These are phyloP conservation scores for Bambusicola thoracicus DNA, from an alignment of 2,113 vertebrate genomes.

Conservation along the genomic window DNA sequence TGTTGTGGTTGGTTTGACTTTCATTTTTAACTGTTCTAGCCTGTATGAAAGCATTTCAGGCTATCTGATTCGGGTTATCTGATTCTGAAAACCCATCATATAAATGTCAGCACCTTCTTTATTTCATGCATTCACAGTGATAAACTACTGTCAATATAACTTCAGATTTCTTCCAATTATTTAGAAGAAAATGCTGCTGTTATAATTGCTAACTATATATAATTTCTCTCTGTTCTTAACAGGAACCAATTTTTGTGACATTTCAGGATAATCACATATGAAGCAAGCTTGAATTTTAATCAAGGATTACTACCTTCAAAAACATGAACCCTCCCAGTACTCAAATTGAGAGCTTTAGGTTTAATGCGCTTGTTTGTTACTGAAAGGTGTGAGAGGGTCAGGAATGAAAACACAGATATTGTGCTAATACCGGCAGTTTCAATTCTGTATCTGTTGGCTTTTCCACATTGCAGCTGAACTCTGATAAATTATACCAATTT, in stretches of 20 bases:
- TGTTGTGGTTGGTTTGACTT: background rate
- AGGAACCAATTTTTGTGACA: conserved; percentile 3
- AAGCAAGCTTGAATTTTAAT: conserved; percentile 37
- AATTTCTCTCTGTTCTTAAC: background rate
- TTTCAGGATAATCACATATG: background rate
- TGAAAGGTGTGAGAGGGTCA: conserved; percentile 2
- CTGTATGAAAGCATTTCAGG: background rate
- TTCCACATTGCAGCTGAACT: background rate
- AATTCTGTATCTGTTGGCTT: background rate
- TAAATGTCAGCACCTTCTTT: background rate
- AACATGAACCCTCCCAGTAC: background rate
- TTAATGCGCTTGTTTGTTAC: background rate
- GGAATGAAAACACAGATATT: conserved; percentile 3
- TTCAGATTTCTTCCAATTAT: background rate
- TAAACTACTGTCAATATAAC: background rate
- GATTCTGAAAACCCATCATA: background rate
- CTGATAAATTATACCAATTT: conserved; percentile 34
- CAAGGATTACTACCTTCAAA: background rate
- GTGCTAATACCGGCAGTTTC: conserved; percentile 10
- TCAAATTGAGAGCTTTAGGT: background rate
- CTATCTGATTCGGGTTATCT: background rate
- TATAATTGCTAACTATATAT: background rate
- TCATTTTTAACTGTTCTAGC: background rate
- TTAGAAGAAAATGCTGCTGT: background rate
- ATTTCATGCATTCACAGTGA: background rate